These are phyloP conservation scores for Thunnus thynnus DNA, from an alignment of 2,113 vertebrate species.

Conservation along the genomic window DNA sequence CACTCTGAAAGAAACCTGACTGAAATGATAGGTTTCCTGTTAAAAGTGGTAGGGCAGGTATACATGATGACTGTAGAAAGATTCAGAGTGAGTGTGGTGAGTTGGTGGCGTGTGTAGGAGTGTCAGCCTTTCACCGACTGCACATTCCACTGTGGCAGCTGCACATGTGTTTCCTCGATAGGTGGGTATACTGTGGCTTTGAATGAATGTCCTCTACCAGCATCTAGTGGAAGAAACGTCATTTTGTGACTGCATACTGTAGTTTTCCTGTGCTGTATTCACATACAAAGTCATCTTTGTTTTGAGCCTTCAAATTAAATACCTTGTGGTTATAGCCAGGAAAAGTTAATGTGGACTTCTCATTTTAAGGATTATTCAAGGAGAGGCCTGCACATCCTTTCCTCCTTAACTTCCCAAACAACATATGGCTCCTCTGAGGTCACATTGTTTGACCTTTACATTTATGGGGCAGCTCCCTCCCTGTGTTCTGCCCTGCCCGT, in stretches of 20 bases:
- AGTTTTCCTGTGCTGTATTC: not conserved
- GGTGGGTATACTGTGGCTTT: no score
- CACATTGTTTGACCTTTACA: slow-evolving; percentile 36
- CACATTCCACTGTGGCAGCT: not conserved
- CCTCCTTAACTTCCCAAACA: slow-evolving; percentile 27
- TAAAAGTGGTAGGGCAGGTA: not conserved
- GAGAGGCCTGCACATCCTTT: slow-evolving; percentile 9
- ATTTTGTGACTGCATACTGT: not conserved
- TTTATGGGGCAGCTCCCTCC: slow-evolving; percentile 10
- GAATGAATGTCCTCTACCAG: not conserved
- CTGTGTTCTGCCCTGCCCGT: slow-evolving; percentile 4
- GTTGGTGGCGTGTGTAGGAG: not conserved
- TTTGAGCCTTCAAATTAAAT: not conserved
- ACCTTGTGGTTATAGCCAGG: slow-evolving; percentile 9
- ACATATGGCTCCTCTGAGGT: slow-evolving; percentile 26
- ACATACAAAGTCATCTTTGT: slow-evolving; percentile 36
- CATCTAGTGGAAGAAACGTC: not conserved
- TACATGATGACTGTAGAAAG: not conserved
- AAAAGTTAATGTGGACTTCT: slow-evolving; percentile 28
- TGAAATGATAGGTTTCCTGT: slow-evolving; percentile 8
- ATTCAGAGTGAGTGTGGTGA: not conserved
- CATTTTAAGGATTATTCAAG: slow-evolving; percentile 8
- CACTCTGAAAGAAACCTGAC: not conserved
- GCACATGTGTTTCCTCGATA: no score
- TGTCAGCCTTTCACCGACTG: slow-evolving; percentile 4